A percentile compares a stretch with the other conserved stretches of the same genome.
Evolutionary conservation across 2,888 invertebrate species (phyloP).

Genomic region (Altica lythri): DNA sequence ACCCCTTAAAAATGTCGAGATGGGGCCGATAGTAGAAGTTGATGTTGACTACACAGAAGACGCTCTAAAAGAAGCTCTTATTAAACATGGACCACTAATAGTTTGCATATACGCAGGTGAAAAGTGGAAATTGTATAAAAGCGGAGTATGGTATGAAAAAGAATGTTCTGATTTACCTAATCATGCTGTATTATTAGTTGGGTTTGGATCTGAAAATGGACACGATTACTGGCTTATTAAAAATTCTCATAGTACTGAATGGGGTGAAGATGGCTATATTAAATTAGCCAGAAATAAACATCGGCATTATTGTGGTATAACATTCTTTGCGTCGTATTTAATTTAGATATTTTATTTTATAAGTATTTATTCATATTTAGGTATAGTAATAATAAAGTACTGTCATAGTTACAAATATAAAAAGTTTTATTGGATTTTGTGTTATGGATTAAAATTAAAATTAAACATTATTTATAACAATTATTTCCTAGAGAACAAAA

Average conservation of each 20-base stretch:
- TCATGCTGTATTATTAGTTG: slow-evolving; percentile 27
- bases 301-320: slow-evolving; percentile 23
- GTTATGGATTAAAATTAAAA: no score
- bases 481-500: no score
- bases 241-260: slow-evolving; percentile 62
- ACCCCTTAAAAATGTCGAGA: slow-evolving; percentile 11
- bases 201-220: slow-evolving; percentile 28
- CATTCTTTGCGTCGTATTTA: no score
- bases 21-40: slow-evolving; percentile 3
- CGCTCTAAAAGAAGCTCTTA: slow-evolving; percentile 19
- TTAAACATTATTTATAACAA: no score
- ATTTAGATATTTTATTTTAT: no score
- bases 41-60: slow-evolving; percentile 10
- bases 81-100: slow-evolving; percentile 20
- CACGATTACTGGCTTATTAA: slow-evolving; percentile 63
- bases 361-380: no score
- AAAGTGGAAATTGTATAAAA: slow-evolving; percentile 29
- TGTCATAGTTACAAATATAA: no score
- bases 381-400: no score
- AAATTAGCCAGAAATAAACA: slow-evolving; percentile 30
- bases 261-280: slow-evolving; percentile 34
- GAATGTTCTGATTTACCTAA: slow-evolving; percentile 23
- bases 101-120: slow-evolving; percentile 24
- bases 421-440: no score
- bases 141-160: slow-evolving; percentile 30